Evolutionary conservation across 2,888 invertebrate genomes (phyloP), one percentile per base, ranked within the genome.

Genomic region (Eupeodes latifasciatus): DNA sequence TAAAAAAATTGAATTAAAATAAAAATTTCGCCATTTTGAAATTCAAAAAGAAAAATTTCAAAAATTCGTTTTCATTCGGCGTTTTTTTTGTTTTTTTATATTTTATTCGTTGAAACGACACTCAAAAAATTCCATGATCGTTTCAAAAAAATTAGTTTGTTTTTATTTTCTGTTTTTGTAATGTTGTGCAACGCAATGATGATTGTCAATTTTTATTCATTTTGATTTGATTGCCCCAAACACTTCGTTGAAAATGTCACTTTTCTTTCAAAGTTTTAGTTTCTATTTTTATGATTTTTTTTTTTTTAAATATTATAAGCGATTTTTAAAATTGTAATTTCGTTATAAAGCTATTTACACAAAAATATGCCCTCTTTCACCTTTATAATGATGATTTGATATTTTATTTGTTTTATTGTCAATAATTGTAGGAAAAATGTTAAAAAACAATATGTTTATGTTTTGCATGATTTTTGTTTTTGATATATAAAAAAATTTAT

Each of bases 81-180:
- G 81, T 71, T 81, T 85, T 69, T 27, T 40, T 71, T 81, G 82
- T 69, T 27, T 40, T 71, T 81, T 85, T 69, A 27, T 40, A 40
- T 40, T 40, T 44, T 84, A 92, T 92, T 93, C 92, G 92, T 5
- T 92, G 93, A 93, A 94, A 94, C 94, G 94, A 94, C 94, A 93
- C 93, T 94, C 93, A 94, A 94, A 94, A 94, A 94, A 91, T 89
- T 90, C 90, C 90, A 90, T 92, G 91, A 92, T 92, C 92, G 92
- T 92, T 91, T 81, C 83, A 81, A 78, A 77, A 81, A 75, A 71
- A 40, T 40, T 40, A 1, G 3, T 40, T 40, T 40, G 40, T 40
- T 40, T 40, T 40, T 40, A 9, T 40, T 40, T 40, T 40, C 1
- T 81, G 11, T 36, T 64, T 64, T 80, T 74, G 10, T 49, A 36